Percentiles rank a stretch among this genome's conserved stretches.
phyloP scores from a whole-genome alignment of 2,888 invertebrate genomes.

The Baronia brevicornis region DNA sequence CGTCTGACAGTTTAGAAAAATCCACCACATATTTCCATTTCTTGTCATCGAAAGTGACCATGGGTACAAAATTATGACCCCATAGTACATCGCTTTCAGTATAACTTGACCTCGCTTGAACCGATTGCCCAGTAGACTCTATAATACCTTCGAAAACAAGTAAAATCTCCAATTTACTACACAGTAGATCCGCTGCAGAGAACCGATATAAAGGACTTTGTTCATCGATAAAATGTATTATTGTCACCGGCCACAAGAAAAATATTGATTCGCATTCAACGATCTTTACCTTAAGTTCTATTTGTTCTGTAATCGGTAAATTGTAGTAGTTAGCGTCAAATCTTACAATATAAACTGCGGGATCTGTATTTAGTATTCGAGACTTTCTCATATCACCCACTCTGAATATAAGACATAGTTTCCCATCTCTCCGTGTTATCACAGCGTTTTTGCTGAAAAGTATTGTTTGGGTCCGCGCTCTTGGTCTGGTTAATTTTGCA shows the following conservation, averaged over 20 bases:
- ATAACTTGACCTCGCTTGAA: conserved; percentile 89
- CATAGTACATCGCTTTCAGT: conserved; percentile 87
- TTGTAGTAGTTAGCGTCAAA: conserved; percentile 85
- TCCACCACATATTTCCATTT: conserved; percentile 87
- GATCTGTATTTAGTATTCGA: conserved; percentile 94
- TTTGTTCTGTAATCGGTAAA: conserved; percentile 86
- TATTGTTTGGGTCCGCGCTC: conserved; percentile 94
- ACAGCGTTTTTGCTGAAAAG: conserved; percentile 94
- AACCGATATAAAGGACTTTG: conserved; percentile 91
- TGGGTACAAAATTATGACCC: conserved; percentile 89
- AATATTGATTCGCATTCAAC: conserved; percentile 93
- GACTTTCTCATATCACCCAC: conserved; percentile 97
- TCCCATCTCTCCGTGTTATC: conserved; percentile 89
- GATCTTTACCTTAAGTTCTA: conserved; percentile 83
- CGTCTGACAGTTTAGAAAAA: conserved; percentile 90
- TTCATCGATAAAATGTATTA: conserved; percentile 91
- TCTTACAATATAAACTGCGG: conserved; percentile 88
- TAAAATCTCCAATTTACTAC: conserved; percentile 89
- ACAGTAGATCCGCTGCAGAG: conserved; percentile 90
- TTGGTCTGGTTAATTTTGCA: conserved; percentile 96
- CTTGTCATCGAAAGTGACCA: conserved; percentile 83
- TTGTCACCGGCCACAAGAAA: conserved; percentile 97
- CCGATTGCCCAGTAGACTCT: conserved; percentile 90
- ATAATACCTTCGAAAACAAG: conserved; percentile 92
- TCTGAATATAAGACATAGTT: conserved; percentile 90